Conservation (phyloP, 2,888 invertebrate species). For the Rambutsinella grinnellia region DNA sequence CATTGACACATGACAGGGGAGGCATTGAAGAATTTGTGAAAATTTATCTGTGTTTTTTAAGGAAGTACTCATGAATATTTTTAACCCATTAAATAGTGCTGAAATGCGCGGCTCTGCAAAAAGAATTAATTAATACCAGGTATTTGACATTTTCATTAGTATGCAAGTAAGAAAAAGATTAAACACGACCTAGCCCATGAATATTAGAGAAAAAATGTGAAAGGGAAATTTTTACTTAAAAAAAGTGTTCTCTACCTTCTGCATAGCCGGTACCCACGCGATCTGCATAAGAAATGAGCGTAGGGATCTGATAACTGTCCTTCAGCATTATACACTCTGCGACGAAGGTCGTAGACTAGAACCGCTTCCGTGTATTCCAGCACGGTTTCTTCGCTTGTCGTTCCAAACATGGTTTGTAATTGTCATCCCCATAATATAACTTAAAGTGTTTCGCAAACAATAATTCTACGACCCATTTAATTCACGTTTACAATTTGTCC, state of each 20-base stretch:
- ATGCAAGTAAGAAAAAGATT: too few species aligned
- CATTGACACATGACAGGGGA: too few species aligned
- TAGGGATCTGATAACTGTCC: conserved; percentile 61
- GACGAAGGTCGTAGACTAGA: conserved; percentile 58
- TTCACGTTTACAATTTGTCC: background rate
- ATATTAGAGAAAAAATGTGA: conserved; percentile 4
- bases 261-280: conserved; percentile 60
- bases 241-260: too few species aligned
- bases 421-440: background rate
- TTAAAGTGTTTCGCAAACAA: background rate
- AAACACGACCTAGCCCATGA: too few species aligned
- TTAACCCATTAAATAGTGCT: too few species aligned
- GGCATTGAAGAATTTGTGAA: too few species aligned
- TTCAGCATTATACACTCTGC: conserved; percentile 59
- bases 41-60: too few species aligned
- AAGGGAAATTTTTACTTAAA: background rate
- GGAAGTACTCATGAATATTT: too few species aligned
- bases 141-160: background rate
- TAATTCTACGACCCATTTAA: background rate
- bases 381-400: conserved; percentile 59
- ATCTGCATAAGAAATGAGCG: conserved; percentile 61
- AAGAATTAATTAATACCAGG: too few species aligned
- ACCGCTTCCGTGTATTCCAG: conserved; percentile 63
- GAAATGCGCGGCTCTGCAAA: too few species aligned
- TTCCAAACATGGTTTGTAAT: conserved; percentile 45